phyloP scores from a whole-genome alignment of 2,113 vertebrate species.

The Carassius auratus region DNA sequence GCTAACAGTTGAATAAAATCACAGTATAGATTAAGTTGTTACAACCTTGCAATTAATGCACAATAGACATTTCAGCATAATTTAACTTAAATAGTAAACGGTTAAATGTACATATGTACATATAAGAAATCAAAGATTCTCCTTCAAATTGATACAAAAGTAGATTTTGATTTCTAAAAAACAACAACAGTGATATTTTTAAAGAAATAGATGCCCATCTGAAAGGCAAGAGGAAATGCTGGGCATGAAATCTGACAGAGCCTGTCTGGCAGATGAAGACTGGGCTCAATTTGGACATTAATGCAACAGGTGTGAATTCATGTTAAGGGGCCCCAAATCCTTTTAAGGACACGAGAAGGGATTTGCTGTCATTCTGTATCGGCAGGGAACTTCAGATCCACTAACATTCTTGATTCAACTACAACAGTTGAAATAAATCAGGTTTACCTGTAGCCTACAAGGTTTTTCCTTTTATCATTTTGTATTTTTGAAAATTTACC shows the following conservation, averaged over 20 bases:
- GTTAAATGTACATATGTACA: neutral
- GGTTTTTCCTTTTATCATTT: neutral
- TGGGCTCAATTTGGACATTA: constrained; percentile 43
- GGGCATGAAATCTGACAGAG: constrained; percentile 37
- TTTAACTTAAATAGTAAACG: neutral
- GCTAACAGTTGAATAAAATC: neutral
- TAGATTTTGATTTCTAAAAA: neutral
- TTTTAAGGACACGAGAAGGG: constrained; percentile 43
- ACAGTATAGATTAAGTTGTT: neutral
- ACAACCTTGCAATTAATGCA: neutral
- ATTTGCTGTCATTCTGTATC: neutral
- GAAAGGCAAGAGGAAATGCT: constrained; percentile 30
- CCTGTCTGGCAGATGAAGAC: constrained; percentile 38
- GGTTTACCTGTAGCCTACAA: neutral
- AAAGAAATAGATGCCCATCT: neutral
- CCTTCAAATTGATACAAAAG: neutral
- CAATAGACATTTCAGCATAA: neutral
- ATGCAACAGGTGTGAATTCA: constrained; percentile 57
- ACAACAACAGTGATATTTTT: neutral
- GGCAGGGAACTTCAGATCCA: constrained; percentile 46
- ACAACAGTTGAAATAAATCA: neutral
- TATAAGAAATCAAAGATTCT: neutral
- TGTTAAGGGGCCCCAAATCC: constrained; percentile 35
- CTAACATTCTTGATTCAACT: neutral
- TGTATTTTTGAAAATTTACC: neutral